Base-by-base conservation (phyloP, 2,797 vertebrate species). In the Trachops cirrhosus region DNA sequence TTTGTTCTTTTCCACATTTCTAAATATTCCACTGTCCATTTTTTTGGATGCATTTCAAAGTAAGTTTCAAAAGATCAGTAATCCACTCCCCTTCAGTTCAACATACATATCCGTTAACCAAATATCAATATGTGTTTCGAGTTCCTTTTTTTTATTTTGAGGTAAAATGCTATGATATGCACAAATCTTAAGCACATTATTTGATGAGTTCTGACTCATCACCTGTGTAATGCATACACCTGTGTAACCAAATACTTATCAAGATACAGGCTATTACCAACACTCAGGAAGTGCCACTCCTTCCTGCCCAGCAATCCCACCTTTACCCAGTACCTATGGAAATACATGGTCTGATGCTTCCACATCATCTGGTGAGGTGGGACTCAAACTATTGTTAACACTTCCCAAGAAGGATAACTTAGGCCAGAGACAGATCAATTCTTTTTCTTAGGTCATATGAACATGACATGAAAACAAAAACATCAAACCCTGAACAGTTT, bases 361-460 rank as follows among this genome's bases (percentile, higher is more conserved):
- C 22, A 68, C 26, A 54, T 44, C 34, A 68, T 39, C 37, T 70
- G n/a, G 34, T 32, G 5, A 90, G 73, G 77, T 82, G 29, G 48
- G 77, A 54, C 83, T 74, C 37, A 82, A 57, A 92, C 67, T 26
- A 93, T 0, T 67, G 11, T 84, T 84, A 62, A 95, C 29, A 92
- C 22, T 95, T 89, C 77, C 73, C 75, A 90, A 52, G 39, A 2
- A 48, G 57, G 67, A 77, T 78, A 84, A 84, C 29, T 78, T 24
- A 78, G 59, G 52, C 52, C 15, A 39, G 5, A 80, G 39, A 74
- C 39, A 94, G 41, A 86, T 68, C 44, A 70, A n/a, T n/a, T 71
- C 37, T 79, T 83, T 96, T 93, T 62, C 73, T 92, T 75, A 89
- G 67, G 79, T 89, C 57, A 91, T 39, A 75, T 77, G 59, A 96